A percentile compares a stretch with the other conserved stretches of the same genome.
These are phyloP conservation scores for Hydrozoanthus tunicans DNA, from an alignment of 64 coral and sea anemone species.

Conservation along the genomic window DNA sequence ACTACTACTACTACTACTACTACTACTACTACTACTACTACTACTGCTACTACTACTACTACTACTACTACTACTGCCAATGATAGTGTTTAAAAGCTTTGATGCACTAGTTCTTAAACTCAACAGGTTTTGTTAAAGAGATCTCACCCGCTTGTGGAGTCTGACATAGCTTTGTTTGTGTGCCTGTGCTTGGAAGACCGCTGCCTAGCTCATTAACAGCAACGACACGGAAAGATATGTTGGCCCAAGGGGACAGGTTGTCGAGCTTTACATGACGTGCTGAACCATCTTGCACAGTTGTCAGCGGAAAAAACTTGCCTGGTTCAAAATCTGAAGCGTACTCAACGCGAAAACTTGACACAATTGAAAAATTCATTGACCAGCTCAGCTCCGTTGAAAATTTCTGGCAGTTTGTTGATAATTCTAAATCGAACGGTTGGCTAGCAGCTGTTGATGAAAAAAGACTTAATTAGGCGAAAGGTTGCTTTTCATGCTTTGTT, in stretches of 20 bases:
- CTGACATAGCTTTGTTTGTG: not conserved
- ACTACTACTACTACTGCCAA: no score
- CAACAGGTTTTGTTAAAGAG: not conserved
- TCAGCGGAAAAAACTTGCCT: not conserved
- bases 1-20: no score
- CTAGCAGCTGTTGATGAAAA: constrained; percentile 28
- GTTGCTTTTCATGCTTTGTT: not conserved
- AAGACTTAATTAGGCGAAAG: not conserved
- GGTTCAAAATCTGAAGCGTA: constrained; percentile 36
- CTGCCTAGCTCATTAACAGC: not conserved
- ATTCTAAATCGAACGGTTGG: not conserved
- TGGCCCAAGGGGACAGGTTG: constrained; percentile 42
- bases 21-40: no score
- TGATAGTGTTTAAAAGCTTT: no score
- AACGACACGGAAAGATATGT: constrained; percentile 22
- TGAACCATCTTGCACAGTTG: not conserved
- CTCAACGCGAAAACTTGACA: constrained; percentile 27
- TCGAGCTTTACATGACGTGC: constrained; percentile 23
- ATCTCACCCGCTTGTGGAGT: constrained; percentile 37
- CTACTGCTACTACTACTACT: no score
- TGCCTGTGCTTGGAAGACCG: not conserved
- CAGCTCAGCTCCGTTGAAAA: constrained; percentile 21
- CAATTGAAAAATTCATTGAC: not conserved
- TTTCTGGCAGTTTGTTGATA: constrained; percentile 22
- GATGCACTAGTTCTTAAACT: no score